A percentile compares a stretch with the other conserved stretches of the same genome.
Evolutionary conservation across 2,113 vertebrate species (phyloP).

Genomic region (Pantherophis guttatus): DNA sequence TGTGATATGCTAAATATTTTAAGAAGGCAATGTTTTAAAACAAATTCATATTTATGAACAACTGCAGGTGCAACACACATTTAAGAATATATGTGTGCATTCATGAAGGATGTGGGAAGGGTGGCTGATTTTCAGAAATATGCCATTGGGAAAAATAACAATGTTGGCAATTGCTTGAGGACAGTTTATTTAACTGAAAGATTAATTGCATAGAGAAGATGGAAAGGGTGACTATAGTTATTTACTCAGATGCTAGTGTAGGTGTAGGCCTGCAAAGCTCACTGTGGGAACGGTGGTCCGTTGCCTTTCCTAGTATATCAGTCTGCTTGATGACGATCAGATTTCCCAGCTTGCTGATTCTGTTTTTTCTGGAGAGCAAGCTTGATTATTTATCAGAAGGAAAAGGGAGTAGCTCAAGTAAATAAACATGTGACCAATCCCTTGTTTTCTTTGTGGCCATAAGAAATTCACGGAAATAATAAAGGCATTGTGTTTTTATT

Average conservation of each 20-base stretch:
- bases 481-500: constrained; percentile 79
- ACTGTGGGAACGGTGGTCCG: constrained; percentile 86
- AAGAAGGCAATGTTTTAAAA: constrained; percentile 43
- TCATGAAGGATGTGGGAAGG: constrained; percentile 6
- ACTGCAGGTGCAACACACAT: constrained; percentile 60
- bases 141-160: constrained; percentile 50
- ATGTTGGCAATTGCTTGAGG: constrained; percentile 76
- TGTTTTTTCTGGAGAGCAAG: constrained; percentile 97
- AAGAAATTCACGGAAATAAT: constrained; percentile 84
- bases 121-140: constrained; percentile 68
- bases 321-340: constrained; percentile 85
- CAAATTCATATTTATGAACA: constrained; percentile 51
- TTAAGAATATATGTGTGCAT: constrained; percentile 58
- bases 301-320: constrained; percentile 90
- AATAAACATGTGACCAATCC: constrained; percentile 90
- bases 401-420: constrained; percentile 91
- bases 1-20: constrained; percentile 57
- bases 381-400: constrained; percentile 98
- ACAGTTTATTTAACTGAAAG: constrained; percentile 93
- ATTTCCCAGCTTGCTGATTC: constrained; percentile 79
- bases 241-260: constrained; percentile 98
- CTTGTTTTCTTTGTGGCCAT: constrained; percentile 94
- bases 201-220: constrained; percentile 87
- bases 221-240: constrained; percentile 94
- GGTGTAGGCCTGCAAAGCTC: constrained; percentile 87